Conservation (phyloP, 2,797 vertebrate genomes). For the Phoebastria nigripes region DNA sequence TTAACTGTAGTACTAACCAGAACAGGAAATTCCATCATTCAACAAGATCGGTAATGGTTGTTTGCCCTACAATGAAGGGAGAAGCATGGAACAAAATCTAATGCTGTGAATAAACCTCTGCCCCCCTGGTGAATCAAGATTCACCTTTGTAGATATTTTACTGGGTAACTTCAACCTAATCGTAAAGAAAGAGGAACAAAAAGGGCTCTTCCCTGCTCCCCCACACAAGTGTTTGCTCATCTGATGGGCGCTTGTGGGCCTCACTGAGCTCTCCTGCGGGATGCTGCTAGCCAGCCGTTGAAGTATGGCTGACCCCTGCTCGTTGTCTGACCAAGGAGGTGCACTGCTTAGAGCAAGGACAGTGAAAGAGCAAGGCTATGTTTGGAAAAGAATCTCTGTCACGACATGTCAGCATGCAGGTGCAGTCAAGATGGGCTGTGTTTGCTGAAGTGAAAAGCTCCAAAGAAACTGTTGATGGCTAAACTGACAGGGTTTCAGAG, state of each 20-base stretch:
- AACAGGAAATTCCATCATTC: slow-evolving; percentile 46
- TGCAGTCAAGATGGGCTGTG: neutral
- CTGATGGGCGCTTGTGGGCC: neutral
- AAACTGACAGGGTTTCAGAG: neutral
- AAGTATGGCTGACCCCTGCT: neutral
- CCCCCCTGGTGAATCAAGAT: neutral
- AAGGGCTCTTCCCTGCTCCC: neutral
- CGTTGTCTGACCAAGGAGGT: neutral
- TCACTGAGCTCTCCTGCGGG: neutral
- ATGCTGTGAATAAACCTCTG: neutral
- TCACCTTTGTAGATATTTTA: neutral
- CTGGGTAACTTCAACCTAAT: neutral
- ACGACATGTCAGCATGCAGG: neutral
- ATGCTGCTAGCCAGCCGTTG: neutral
- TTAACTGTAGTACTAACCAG: slow-evolving; percentile 14
- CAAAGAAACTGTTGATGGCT: neutral
- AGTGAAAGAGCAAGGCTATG: neutral
- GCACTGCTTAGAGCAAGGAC: neutral
- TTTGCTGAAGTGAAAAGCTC: neutral
- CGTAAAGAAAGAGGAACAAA: neutral
- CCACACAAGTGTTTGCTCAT: neutral
- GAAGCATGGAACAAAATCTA: neutral
- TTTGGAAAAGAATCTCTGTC: neutral
- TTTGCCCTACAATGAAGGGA: neutral
- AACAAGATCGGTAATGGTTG: neutral